Evolutionary conservation across 2,797 vertebrate species (phyloP), one percentile per base, ranked within the genome.

Genomic region (Ibycter americanus): DNA sequence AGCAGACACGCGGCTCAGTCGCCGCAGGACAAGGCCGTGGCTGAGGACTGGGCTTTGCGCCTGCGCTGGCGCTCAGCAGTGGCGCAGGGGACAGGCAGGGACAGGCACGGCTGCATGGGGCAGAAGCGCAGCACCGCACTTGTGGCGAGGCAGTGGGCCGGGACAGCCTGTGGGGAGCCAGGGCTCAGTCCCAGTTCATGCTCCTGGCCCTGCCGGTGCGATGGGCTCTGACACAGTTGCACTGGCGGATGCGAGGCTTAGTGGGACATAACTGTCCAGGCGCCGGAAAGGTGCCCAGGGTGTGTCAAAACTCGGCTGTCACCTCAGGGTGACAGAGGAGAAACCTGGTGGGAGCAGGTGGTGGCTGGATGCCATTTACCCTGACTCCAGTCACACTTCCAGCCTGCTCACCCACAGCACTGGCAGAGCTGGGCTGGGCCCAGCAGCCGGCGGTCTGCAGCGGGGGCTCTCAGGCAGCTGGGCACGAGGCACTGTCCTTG

Each of bases 61-160:
- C 38, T 1, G 1, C 1, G 9, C 21, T 3, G 23, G n/a, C 3
- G 6, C 19, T n/a, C 6, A 2, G 66, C 66, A 7, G 36, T 5
- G 1, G 9, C 22, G 62, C 8, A 5, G 54, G 72, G 52, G 62
- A 10, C 3, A 2, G 38, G 66, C 38, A 65, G 49, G 40, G 65
- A 38, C 34, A 40, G 38, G 38, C 38, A 40, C 13, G 38, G 38
- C 17, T 4, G 5, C 8, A 25, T 12, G 3, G 5, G n/a, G 26
- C 27, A 59, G 42, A n/a, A 13, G 34, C 2, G 7, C 42, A 42
- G 42, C 42, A 42, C 42, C 7, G 42, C 42, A 16, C 42, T 16
- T 42, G 42, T 16, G 15, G 42, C 42, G 16, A 42, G 42, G 42
- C 42, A 42, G 42, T 15, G 44, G 20, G 44, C 44, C 7, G 19